These are phyloP conservation scores for Sebastes cheni DNA, from an alignment of 2,797 vertebrate species.

Conservation along the genomic window DNA sequence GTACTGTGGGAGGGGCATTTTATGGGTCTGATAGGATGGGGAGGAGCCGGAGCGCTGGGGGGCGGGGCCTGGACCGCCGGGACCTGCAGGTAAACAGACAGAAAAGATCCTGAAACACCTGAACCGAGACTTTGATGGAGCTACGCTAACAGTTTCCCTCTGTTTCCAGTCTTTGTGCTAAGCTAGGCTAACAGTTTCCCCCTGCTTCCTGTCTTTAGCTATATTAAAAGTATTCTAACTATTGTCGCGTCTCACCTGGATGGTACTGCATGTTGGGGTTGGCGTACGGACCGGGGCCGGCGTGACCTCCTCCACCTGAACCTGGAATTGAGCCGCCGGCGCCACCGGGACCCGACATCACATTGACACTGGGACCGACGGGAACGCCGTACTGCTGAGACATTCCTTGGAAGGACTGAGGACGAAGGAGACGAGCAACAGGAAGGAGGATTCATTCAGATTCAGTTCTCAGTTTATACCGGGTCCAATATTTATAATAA, in stretches of 20 bases:
- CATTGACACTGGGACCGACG: conserved; percentile 34
- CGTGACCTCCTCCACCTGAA: conserved; percentile 46
- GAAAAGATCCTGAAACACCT: background rate
- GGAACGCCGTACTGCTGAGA: conserved; percentile 73
- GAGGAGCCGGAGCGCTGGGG: conserved; percentile 87
- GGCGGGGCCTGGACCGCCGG: conserved; percentile 68
- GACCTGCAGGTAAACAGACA: conserved; percentile 40
- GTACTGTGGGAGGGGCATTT: conserved; percentile 85
- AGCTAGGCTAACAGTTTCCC: no score
- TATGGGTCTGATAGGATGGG: conserved; percentile 87
- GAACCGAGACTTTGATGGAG: background rate
- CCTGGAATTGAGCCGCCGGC: conserved; percentile 40
- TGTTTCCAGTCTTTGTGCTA: no score
- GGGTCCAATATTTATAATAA: no score
- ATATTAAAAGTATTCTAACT: no score
- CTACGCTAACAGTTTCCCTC: no score
- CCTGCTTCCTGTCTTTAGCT: no score
- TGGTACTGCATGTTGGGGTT: conserved; percentile 87
- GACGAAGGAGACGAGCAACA: background rate
- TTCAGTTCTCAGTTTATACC: no score
- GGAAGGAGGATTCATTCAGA: background rate
- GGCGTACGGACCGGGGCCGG: conserved; percentile 67
- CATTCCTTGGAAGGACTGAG: conserved; percentile 63
- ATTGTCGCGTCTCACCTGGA: conserved; percentile 41
- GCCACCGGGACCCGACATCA: conserved; percentile 59